phyloP scores from a whole-genome alignment of 1,140 invertebrate species.

The Polypedilum pembai region DNA sequence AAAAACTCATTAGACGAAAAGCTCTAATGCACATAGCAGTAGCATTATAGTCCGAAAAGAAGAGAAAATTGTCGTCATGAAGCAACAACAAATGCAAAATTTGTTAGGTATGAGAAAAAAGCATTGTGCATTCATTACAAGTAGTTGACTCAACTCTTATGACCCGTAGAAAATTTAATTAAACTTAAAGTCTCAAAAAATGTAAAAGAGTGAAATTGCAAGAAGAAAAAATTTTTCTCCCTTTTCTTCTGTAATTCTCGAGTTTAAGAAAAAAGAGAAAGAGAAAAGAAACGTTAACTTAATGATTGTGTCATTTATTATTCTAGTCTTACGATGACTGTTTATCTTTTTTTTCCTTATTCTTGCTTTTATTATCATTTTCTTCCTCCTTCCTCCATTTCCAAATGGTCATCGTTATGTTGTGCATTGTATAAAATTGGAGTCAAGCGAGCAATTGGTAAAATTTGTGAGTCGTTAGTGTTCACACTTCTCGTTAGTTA shows the following conservation, averaged over 20 bases:
- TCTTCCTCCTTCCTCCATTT: background rate
- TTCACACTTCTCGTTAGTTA: too few species aligned
- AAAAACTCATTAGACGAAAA: conserved; percentile 28
- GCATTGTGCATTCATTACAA: conserved; percentile 11
- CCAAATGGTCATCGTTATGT: too few species aligned
- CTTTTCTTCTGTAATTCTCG: background rate
- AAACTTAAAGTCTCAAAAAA: background rate
- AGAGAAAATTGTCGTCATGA: background rate
- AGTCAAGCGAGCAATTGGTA: too few species aligned
- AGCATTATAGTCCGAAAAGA: background rate
- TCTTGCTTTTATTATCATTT: conserved; percentile 8
- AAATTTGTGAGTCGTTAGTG: too few species aligned
- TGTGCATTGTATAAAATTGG: too few species aligned
- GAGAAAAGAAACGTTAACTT: conserved; percentile 24
- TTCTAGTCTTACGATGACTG: conserved; percentile 18
- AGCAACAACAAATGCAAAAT: background rate
- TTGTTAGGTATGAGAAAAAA: background rate
- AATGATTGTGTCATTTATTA: conserved; percentile 25
- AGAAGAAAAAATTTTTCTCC: background rate
- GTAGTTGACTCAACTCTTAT: conserved; percentile 20
- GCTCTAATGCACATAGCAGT: conserved; percentile 14
- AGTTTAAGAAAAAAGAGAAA: background rate
- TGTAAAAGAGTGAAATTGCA: conserved; percentile 17
- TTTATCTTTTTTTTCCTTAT: conserved; percentile 22
- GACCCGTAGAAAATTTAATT: conserved; percentile 27